phyloP scores from a whole-genome alignment of 2,888 invertebrate species.

The Phengaris alcon region DNA sequence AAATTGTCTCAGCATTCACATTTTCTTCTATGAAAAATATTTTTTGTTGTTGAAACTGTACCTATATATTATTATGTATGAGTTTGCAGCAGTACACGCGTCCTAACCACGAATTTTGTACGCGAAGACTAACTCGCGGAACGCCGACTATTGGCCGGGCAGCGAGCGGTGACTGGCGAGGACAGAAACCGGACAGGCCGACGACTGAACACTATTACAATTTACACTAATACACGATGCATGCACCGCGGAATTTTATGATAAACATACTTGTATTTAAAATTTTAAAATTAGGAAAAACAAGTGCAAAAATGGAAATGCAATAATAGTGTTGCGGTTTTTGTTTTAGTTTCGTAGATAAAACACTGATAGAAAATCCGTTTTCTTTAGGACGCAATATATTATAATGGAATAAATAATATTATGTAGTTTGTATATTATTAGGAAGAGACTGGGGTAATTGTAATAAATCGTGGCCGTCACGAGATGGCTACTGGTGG shows the following conservation, averaged over 20 bases:
- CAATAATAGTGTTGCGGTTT: too few relatives aligned
- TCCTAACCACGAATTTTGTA: slow-evolving; percentile 23
- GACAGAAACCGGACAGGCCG: slow-evolving; percentile 4
- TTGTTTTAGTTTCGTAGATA: too few relatives aligned
- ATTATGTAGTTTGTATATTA: too few relatives aligned
- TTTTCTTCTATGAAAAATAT: slow-evolving; percentile 6
- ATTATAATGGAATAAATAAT: too few relatives aligned
- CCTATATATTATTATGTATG: not conserved
- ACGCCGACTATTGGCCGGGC: slow-evolving; percentile 13
- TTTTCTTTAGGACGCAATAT: too few relatives aligned
- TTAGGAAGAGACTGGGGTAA: too few relatives aligned
- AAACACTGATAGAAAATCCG: too few relatives aligned
- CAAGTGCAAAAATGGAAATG: not conserved
- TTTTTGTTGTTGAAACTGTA: not conserved
- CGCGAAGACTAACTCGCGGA: slow-evolving; percentile 30
- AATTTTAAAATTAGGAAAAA: not conserved
- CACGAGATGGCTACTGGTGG: too few relatives aligned
- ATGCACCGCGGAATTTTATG: slow-evolving; percentile 12
- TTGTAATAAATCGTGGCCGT: too few relatives aligned
- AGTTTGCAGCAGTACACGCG: slow-evolving; percentile 7
- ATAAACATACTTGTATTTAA: not conserved
- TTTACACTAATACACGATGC: not conserved
- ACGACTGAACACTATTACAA: not conserved
- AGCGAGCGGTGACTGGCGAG: not conserved
- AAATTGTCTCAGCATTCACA: not conserved